Conservation (phyloP, 2,797 vertebrate genomes). For the Protonibea diacanthus region DNA sequence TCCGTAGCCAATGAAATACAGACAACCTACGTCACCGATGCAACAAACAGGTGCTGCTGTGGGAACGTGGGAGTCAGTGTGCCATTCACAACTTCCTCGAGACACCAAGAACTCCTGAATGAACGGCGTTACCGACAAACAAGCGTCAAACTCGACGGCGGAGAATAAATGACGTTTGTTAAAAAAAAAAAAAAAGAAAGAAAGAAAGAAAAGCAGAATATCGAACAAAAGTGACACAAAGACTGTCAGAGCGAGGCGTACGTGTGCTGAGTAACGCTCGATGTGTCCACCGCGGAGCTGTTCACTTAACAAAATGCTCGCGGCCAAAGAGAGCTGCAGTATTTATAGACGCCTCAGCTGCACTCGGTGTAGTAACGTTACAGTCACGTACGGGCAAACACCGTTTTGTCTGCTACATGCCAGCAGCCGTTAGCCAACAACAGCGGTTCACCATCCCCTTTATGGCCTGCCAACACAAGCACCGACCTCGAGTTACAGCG, state of each 20-base stretch:
- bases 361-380: neutral
- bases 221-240: conserved; percentile 2
- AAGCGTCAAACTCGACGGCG: neutral
- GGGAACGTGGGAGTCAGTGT: conserved; percentile 54
- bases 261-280: neutral
- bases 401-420: neutral
- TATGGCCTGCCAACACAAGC: conserved; percentile 76
- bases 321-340: neutral
- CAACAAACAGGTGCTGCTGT: conserved; percentile 81
- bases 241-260: neutral
- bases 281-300: conserved; percentile 5
- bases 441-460: conserved; percentile 49
- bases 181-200: neutral
- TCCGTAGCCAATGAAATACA: conserved; percentile 64
- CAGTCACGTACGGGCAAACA: neutral
- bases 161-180: neutral
- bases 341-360: neutral
- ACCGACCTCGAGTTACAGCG: conserved; percentile 76
- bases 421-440: conserved; percentile 24
- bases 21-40: conserved; percentile 71
- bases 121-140: neutral
- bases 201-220: too few species aligned
- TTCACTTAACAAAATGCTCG: too few species aligned
- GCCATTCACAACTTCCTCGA: conserved; percentile 74
- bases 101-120: conserved; percentile 32